phyloP scores from a whole-genome alignment of 2,888 invertebrate species.

The Polydrusus cervinus region DNA sequence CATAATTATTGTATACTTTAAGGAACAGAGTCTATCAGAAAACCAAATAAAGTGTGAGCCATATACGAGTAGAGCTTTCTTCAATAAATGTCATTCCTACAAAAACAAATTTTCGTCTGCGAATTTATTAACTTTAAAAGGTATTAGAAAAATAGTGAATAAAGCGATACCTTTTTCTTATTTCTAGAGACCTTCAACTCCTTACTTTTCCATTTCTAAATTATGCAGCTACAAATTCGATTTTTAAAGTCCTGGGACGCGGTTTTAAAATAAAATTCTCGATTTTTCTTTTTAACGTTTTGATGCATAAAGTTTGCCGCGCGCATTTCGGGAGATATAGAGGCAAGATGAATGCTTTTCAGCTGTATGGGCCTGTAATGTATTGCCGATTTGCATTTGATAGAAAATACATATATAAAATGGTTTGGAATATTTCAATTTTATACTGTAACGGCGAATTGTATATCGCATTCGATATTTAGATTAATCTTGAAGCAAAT shows the following conservation, averaged over 20 bases:
- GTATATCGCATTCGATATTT: too few species aligned
- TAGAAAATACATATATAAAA: conserved; percentile 12
- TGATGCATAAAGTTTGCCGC: conserved; percentile 15
- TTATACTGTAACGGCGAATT: too few species aligned
- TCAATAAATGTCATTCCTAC: too few species aligned
- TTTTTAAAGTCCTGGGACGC: conserved; percentile 3
- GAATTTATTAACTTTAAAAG: neutral
- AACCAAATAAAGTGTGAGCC: too few species aligned
- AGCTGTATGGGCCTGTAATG: conserved; percentile 14
- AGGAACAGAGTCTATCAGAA: too few species aligned
- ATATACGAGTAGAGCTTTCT: too few species aligned
- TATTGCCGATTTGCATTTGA: conserved; percentile 23
- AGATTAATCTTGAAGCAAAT: too few species aligned
- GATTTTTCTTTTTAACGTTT: conserved; percentile 6
- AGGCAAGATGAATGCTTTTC: conserved; percentile 13
- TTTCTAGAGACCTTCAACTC: neutral
- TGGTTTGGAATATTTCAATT: too few species aligned
- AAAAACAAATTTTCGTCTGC: too few species aligned
- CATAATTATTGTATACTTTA: too few species aligned
- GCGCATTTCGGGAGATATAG: conserved; percentile 17
- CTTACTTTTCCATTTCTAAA: neutral
- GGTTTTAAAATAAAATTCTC: conserved; percentile 2
- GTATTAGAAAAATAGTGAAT: neutral
- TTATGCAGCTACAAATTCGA: neutral
- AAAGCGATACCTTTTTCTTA: neutral